Base-by-base conservation (phyloP, 2,797 vertebrate species). In the Falco cherrug region DNA sequence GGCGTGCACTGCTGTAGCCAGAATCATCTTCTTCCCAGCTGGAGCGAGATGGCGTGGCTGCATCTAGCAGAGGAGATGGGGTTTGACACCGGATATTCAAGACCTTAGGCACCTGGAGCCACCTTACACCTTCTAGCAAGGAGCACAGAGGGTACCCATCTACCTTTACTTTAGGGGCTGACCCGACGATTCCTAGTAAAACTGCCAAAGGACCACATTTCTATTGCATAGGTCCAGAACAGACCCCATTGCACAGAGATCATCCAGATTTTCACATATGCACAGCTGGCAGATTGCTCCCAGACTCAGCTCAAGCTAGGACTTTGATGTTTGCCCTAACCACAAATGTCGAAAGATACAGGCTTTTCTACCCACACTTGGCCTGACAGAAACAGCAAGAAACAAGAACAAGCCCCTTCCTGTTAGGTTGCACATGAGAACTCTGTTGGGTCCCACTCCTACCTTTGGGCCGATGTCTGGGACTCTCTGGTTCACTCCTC, bases 1-100 rank as follows among this genome's bases (percentile, higher is more conserved):
- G 99, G 31, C 98, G 98, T 10, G 98, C 97, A 43, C 97, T 98
- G 70, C 96, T 95, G 93, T 93, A 99, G 54, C 99, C 98, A 22
- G 98, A 98, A 70, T 99, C 99, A 28, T 99, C 99, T 82, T 99
- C 99, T 54, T 99, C 99, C 99, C 99, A 99, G 95, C 99, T 98
- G 26, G 99, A 99, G 82, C 99, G 98, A 8, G 99, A 99, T 0
- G 99, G 99, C 3, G 99, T 99, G 51, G 98, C 98, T 83, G 98
- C 98, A 95, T 99, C 99, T 99, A 88, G 43, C 59, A 75, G 51
- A 59, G 14, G 25, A 94, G 39, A 71, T 1, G 7, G 18, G 20
- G 15, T 68, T 59, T 63, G 68, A 45, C 16, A 53, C 2, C 9
- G 41, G 10, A 10, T 16, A 31, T 20, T 82, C 21, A 54, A 29